These are phyloP conservation scores for Eciton burchellii DNA, from an alignment of 1,140 invertebrate species.

Conservation along the genomic window DNA sequence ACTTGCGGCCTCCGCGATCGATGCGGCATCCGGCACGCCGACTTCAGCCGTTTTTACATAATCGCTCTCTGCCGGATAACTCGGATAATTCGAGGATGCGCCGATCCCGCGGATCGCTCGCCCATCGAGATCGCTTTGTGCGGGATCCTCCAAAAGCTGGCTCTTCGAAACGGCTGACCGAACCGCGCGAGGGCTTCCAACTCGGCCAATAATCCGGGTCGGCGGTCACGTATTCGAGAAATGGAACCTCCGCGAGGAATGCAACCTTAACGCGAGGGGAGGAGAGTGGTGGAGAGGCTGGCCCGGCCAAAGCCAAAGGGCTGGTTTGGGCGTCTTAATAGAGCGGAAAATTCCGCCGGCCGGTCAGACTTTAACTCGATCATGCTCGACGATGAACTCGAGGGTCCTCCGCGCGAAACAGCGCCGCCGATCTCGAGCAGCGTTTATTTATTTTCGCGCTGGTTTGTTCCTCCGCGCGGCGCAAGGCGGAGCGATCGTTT, in stretches of 20 bases:
- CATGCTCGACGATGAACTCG: slow-evolving; percentile 19
- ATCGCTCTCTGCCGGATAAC: not conserved
- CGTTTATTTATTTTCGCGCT: no score
- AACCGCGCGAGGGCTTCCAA: slow-evolving; percentile 35
- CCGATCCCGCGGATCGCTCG: slow-evolving; percentile 20
- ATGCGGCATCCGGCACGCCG: not conserved
- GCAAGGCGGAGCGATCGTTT: no score
- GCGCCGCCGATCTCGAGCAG: no score
- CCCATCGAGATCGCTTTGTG: slow-evolving; percentile 31
- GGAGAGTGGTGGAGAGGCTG: no score
- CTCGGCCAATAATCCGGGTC: slow-evolving; percentile 51
- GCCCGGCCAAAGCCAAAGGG: slow-evolving; percentile 47
- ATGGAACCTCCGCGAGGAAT: slow-evolving; percentile 50
- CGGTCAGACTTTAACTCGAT: slow-evolving; percentile 65
- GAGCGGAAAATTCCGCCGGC: slow-evolving; percentile 64
- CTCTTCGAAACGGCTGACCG: slow-evolving; percentile 15
- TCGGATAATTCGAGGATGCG: slow-evolving; percentile 11
- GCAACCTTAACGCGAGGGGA: no score
- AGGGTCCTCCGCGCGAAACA: not conserved
- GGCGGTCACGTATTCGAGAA: slow-evolving; percentile 51
- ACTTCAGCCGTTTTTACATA: slow-evolving; percentile 16
- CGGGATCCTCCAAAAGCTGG: not conserved
- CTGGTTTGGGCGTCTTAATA: slow-evolving; percentile 55
- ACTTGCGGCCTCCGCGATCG: slow-evolving; percentile 5
- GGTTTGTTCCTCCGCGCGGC: no score